A percentile compares a stretch with the other conserved stretches of the same genome.
These are phyloP conservation scores for Torymus texanus DNA, from an alignment of 2,888 invertebrate species.

Conservation along the genomic window DNA sequence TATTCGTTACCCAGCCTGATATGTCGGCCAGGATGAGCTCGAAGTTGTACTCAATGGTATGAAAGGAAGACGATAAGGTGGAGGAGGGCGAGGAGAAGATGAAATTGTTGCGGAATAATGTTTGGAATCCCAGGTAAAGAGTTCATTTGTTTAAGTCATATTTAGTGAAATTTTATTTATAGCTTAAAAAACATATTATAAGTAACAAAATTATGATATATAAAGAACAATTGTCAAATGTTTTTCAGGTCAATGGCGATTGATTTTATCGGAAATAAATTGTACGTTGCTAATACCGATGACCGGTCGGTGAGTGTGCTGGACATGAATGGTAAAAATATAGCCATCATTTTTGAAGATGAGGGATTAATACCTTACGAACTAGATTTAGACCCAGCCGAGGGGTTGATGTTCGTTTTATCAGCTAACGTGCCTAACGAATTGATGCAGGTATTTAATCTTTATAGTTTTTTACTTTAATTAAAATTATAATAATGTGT, in stretches of 20 bases:
- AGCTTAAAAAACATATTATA: too few species aligned
- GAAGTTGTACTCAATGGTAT: too few species aligned
- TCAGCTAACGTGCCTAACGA: not conserved
- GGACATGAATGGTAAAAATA: constrained; percentile 12
- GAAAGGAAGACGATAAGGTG: too few species aligned
- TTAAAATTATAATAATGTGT: too few species aligned
- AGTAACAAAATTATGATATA: not conserved
- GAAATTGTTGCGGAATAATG: too few species aligned
- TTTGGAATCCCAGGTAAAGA: constrained; percentile 20
- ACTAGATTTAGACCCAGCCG: not conserved
- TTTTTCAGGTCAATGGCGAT: constrained; percentile 8
- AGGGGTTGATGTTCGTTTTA: constrained; percentile 16
- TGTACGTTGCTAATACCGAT: not conserved
- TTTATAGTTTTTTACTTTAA: not conserved
- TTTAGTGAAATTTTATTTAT: not conserved
- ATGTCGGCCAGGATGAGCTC: too few species aligned
- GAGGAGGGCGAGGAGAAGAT: too few species aligned
- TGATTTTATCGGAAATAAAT: constrained; percentile 11
- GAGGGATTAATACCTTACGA: constrained; percentile 7
- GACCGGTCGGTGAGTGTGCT: constrained; percentile 10
- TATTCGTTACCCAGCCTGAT: too few species aligned
- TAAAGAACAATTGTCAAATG: not conserved
- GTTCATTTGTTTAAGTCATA: too few species aligned
- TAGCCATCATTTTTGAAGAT: not conserved
- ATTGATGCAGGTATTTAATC: not conserved